phyloP scores from a whole-genome alignment of 2,888 invertebrate species.

The Drosophila barbarae region DNA sequence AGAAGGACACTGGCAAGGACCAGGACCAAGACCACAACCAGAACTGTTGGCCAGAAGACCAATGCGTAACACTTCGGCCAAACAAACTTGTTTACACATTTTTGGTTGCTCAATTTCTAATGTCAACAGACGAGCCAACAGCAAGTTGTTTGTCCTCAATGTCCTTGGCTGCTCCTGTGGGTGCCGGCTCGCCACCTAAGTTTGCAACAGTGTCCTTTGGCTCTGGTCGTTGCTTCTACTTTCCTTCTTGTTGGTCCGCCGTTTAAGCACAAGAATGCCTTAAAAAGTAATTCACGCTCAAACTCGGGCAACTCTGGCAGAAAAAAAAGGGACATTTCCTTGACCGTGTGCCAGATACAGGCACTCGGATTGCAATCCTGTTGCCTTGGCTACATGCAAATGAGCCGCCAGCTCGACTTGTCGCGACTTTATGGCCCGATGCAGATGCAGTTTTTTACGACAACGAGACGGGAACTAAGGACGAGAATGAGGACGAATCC shows the following conservation, averaged over 20 bases:
- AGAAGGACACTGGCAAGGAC: neutral
- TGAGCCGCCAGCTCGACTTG: conserved; percentile 49
- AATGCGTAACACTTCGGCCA: conserved; percentile 63
- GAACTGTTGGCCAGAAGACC: conserved; percentile 13
- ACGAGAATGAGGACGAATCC: conserved; percentile 11
- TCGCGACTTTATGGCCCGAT: conserved; percentile 49
- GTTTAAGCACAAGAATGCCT: conserved; percentile 37
- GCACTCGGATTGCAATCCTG: conserved; percentile 11
- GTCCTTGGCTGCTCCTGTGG: conserved; percentile 52
- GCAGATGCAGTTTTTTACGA: conserved; percentile 60
- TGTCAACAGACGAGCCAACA: conserved; percentile 64
- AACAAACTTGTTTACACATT: conserved; percentile 74
- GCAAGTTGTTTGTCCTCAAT: conserved; percentile 53
- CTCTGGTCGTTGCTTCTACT: neutral
- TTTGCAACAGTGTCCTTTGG: conserved; percentile 1
- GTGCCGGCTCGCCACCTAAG: neutral
- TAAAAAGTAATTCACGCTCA: conserved; percentile 32
- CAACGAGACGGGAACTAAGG: conserved; percentile 1
- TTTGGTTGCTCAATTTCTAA: conserved; percentile 72
- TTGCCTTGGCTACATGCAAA: conserved; percentile 52
- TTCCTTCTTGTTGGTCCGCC: conserved; percentile 15
- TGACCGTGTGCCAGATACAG: conserved; percentile 42
- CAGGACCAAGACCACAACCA: conserved; percentile 1
- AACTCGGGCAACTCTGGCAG: neutral
- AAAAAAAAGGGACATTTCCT: conserved; percentile 21